These are phyloP conservation scores for Sardinella longiceps DNA, from an alignment of 2,797 vertebrate genomes.

Conservation along the genomic window DNA sequence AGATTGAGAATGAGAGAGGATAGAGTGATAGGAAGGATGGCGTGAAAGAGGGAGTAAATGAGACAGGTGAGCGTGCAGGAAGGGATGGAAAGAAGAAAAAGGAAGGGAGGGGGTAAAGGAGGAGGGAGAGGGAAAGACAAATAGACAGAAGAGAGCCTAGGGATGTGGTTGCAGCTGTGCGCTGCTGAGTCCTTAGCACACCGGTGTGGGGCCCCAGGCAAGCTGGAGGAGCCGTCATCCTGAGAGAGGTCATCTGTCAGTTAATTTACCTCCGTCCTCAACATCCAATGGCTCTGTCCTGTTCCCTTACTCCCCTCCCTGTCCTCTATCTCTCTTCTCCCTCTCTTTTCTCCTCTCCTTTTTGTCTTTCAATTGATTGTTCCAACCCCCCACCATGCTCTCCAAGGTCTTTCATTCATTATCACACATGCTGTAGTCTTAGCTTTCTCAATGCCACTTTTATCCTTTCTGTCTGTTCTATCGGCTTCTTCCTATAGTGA, in stretches of 20 bases:
- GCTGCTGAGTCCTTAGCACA: background rate
- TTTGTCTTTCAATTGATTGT: too few relatives aligned
- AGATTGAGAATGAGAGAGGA: too few relatives aligned
- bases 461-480: background rate
- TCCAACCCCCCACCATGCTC: too few relatives aligned
- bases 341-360: background rate
- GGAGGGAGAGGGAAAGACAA: background rate
- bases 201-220: background rate
- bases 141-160: background rate
- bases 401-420: background rate
- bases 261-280: background rate
- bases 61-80: background rate
- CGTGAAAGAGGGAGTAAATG: too few relatives aligned
- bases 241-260: conserved; percentile 11
- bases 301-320: background rate
- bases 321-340: background rate
- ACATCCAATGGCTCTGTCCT: background rate
- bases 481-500: too few relatives aligned
- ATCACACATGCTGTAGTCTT: background rate
- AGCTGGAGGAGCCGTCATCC: background rate
- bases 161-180: background rate
- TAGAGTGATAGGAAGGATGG: too few relatives aligned
- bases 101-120: background rate
- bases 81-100: background rate
- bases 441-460: background rate